Evolutionary conservation across 2,888 invertebrate genomes (phyloP).

Genomic region (Terebella lapidaria): DNA sequence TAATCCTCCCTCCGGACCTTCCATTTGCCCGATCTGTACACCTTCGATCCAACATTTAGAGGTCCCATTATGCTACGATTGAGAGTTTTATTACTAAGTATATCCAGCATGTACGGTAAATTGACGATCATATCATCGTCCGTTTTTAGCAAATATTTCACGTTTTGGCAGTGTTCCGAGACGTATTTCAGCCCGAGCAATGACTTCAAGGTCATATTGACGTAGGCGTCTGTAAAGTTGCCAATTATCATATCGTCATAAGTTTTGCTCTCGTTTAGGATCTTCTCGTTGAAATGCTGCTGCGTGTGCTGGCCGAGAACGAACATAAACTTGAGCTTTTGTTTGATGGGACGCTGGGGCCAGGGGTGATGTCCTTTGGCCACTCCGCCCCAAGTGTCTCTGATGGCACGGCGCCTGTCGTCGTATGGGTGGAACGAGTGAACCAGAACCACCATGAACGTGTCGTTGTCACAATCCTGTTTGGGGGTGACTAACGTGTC

Average conservation of each 20-base stretch:
- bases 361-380: slow-evolving; percentile 7
- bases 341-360: slow-evolving; percentile 11
- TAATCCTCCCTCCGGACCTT: slow-evolving; percentile 13
- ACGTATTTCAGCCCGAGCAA: slow-evolving; percentile 26
- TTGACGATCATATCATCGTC: slow-evolving; percentile 30
- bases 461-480: slow-evolving; percentile 9
- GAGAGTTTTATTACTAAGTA: slow-evolving; percentile 10
- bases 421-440: slow-evolving; percentile 62
- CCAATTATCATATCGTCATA: slow-evolving; percentile 23
- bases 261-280: slow-evolving; percentile 10
- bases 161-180: slow-evolving; percentile 14
- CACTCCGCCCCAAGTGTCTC: slow-evolving; percentile 37
- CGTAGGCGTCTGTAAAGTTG: slow-evolving; percentile 23
- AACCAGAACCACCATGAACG: slow-evolving; percentile 23
- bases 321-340: slow-evolving; percentile 18
- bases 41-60: slow-evolving; percentile 16
- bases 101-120: slow-evolving; percentile 18
- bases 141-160: slow-evolving; percentile 25
- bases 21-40: slow-evolving; percentile 23
- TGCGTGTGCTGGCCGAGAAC: slow-evolving; percentile 20
- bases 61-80: slow-evolving; percentile 23
- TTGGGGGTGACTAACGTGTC: neutral
- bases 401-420: slow-evolving; percentile 30
- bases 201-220: slow-evolving; percentile 28
- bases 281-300: slow-evolving; percentile 5